Percentiles rank a stretch among this genome's conserved stretches.
Evolutionary conservation across 1,140 invertebrate genomes (phyloP).

Genomic region (Phymorhynchus buccinoides): DNA sequence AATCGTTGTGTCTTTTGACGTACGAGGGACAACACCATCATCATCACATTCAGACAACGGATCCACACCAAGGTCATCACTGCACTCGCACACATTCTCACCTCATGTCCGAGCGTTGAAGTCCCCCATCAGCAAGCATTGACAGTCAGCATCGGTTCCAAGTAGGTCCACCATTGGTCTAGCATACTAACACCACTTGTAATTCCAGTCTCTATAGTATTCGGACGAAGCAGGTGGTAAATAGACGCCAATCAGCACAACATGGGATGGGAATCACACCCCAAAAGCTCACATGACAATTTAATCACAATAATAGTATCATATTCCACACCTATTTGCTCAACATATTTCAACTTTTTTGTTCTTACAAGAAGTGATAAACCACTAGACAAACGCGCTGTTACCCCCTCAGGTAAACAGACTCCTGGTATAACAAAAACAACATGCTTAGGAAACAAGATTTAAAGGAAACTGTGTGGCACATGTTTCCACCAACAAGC

Average conservation of each 20-base stretch:
- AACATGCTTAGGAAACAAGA: not conserved
- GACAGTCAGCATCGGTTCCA: not conserved
- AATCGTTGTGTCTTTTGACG: not conserved
- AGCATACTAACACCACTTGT: not conserved
- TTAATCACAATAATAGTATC: not conserved
- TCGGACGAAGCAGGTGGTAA: not conserved
- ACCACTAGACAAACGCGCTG: not conserved
- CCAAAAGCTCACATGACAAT: not conserved
- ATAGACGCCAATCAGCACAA: not conserved
- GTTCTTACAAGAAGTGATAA: not conserved
- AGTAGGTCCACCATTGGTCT: not conserved
- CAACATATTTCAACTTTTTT: not conserved
- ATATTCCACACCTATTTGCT: not conserved
- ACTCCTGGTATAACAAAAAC: not conserved
- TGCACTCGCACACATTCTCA: not conserved
- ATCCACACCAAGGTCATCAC: not conserved
- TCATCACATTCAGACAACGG: not conserved
- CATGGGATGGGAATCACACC: not conserved
- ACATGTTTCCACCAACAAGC: too few relatives aligned
- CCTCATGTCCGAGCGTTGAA: not conserved
- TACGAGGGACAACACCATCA: not conserved
- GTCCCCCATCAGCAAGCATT: not conserved
- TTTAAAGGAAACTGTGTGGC: too few relatives aligned
- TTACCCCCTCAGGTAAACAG: not conserved
- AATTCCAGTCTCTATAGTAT: conserved; percentile 13